Evolutionary conservation across 2,888 invertebrate genomes (phyloP).

Genomic region (Pyrgus malvae): DNA sequence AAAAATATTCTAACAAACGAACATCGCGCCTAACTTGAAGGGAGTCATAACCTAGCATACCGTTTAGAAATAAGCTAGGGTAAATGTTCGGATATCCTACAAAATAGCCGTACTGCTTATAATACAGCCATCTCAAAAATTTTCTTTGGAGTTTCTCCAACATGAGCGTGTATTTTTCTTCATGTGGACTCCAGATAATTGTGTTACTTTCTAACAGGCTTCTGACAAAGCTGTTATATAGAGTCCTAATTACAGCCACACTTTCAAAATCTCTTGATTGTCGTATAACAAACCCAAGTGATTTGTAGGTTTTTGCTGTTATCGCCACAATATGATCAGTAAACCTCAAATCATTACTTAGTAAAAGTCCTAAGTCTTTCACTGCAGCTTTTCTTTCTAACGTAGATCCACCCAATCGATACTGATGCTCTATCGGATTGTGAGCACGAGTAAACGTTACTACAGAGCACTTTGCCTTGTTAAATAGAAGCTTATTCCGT

Average conservation of each 20-base stretch:
- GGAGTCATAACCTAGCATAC: neutral
- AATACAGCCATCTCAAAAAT: conserved; percentile 1
- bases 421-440: neutral
- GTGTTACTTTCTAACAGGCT: neutral
- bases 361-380: neutral
- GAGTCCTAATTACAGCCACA: neutral
- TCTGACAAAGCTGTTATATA: conserved; percentile 1
- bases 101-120: neutral
- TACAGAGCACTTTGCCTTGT: conserved; percentile 2
- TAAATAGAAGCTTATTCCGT: conserved; percentile 1
- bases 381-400: neutral
- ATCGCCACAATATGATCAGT: neutral
- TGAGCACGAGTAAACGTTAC: neutral
- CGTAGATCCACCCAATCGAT: neutral
- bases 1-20: no score
- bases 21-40: neutral
- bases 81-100: neutral
- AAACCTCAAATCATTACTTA: neutral
- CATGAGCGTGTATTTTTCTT: neutral
- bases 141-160: conserved; percentile 3
- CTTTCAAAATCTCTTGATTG: neutral
- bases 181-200: neutral
- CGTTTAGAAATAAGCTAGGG: neutral
- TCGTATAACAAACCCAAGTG: neutral
- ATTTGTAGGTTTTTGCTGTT: neutral